Evolutionary conservation across 2,113 vertebrate species (phyloP), one percentile per base, ranked within the genome.

Genomic region (Lates calcarifer): DNA sequence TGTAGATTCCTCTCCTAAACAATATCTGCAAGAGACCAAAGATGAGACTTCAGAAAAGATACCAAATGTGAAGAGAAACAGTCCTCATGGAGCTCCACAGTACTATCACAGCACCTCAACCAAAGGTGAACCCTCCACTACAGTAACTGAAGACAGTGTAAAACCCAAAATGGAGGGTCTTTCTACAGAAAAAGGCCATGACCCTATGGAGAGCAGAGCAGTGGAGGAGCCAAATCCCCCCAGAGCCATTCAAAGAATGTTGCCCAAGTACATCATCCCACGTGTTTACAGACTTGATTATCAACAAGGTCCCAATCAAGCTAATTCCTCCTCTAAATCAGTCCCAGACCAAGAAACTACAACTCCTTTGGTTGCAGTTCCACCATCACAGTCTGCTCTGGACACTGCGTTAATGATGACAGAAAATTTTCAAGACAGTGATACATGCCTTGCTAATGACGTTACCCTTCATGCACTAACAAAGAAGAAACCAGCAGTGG

Each of bases 181-280:
- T 57, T 78, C 53, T 66, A 47, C 9, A 5, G 6, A 75, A 0
- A 29, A 20, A 18, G n/a, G 2, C 7, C 1, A 6, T 8, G 6
- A 56, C 35, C 18, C 35, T 0, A 13, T 24, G 7, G 55, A 56
- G 10, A 61, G 63, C 17, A 11, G 13, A 33, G 43, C 31, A 68
- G 47, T 0, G 1, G 69, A 43, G 41, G 28, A 79, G 55, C 37
- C 18, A 55, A 58, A 68, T n/a, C 33, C 20, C 17, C 13, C 14
- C 12, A 71, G 41, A 64, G 7, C 3, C 9, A 10, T 4, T 67
- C 88, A 83, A 58, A 81, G 18, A 80, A 26, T 20, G 11, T 15
- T 80, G 51, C 72, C 76, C 9, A 45, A 35, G 43, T 89, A 89
- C 6, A 17, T 79, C 29, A 84, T 93, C 47, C 90, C 89, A 72